Evolutionary conservation across 2,888 invertebrate species (phyloP), one percentile per base, ranked within the genome.

Genomic region (Nymphalis urticae): DNA sequence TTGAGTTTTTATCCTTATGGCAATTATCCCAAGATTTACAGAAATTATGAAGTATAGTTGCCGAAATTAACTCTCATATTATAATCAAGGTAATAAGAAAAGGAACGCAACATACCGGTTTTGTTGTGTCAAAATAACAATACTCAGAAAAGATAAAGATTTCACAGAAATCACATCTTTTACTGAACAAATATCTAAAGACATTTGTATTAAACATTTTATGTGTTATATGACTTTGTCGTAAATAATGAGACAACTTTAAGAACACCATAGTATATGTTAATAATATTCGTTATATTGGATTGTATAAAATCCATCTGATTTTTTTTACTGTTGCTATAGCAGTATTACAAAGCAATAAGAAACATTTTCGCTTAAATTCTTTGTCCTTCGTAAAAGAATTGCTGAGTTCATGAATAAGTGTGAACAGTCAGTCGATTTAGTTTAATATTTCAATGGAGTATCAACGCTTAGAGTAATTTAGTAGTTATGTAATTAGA

Each of bases 91-190:
- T 53, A 66, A 60, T 61, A 48, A 61, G 61, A 53, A 66, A 66
- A 54, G 32, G 50, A 64, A 27, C 58, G 19, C 32, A 47, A 5
- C 24, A 48, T 66, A 66, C 66, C 62, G 53, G 66, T 62, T 62
- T 17, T 36, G 53, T 50, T 36, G 36, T 36, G 59, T 21, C 60
- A 51, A 66, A 50, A 56, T 16, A 56, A 62, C 27, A 42, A 36
- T 67, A 67, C 62, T 66, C 66, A 59, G 50, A 62, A 36, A 50
- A 59, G 53, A 66, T 62, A 64, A 64, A 61, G 53, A 62, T 48
- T 50, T 70, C 42, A 59, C 59, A 54, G 59, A 70, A 70, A 61
- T 66, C 17, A 70, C 60, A 24, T 51, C 65, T 62, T 69, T 62
- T 56, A 50, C 58, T 48, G 59, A 68, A 53, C 59, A 68, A 64